Evolutionary conservation across 2,888 invertebrate genomes (phyloP), one percentile per base, ranked within the genome.

Genomic region (Clunio marinus): DNA sequence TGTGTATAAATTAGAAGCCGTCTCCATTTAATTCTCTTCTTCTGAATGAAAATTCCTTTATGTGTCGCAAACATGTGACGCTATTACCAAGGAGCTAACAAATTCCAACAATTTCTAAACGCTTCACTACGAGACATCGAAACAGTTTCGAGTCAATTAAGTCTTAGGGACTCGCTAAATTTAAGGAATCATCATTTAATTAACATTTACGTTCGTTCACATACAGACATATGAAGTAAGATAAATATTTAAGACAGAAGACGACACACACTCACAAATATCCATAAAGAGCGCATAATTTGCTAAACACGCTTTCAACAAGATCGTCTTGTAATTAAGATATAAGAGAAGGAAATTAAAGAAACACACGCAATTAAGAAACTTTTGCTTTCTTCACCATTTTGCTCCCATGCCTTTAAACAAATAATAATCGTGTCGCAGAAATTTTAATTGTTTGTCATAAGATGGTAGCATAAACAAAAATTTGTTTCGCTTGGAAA

Each of bases 331-430:
- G 41, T 41, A 41, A 41, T 41, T 41, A 41, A 41, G 41, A 41
- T 41, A 41, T 41, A 41, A 41, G 41, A n/a, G 41, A 41, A n/a
- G 41, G 41, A 41, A 41, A 41, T 41, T 41, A 13, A 41, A 41
- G 37, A 62, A 37, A 62, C 20, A 62, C 62, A 62, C 35, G 62
- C 41, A 62, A 62, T 62, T 62, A 62, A 20, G 41, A 41, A 62
- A 41, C 25, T 28, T 59, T 59, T 58, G 10, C 27, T 17, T 28
- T 5, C 2, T 28, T 24, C 17, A 51, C n/a, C 10, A 4, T 1
- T 24, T 20, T 2, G 4, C 13, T 51, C 2, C 7, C 51, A 51
- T 51, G 51, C n/a, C n/a, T n/a, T n/a, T 8, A 32, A 32, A 32
- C 4, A 32, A 7, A 8, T 32, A 32, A 32, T 41, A 41, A 5